phyloP scores from a whole-genome alignment of 2,113 vertebrate genomes.

The Azemiops feae region DNA sequence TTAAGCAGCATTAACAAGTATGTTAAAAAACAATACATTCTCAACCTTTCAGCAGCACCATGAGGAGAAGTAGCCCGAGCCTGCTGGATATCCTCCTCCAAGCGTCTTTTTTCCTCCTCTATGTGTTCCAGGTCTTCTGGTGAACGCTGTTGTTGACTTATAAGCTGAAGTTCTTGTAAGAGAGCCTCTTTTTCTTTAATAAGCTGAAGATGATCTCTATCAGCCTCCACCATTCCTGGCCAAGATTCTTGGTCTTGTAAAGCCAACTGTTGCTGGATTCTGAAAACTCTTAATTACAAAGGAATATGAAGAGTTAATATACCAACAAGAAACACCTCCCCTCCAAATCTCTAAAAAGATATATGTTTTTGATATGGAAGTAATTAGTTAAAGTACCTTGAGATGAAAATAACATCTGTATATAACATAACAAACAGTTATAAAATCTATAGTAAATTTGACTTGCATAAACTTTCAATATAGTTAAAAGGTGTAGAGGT shows the following conservation, averaged over 20 bases:
- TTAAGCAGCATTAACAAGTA: neutral
- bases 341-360: neutral
- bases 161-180: slow-evolving; percentile 89
- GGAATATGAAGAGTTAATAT: slow-evolving; percentile 19
- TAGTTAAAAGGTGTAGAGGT: neutral
- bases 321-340: neutral
- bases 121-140: slow-evolving; percentile 80
- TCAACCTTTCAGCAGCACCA: slow-evolving; percentile 91
- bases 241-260: slow-evolving; percentile 90
- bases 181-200: slow-evolving; percentile 95
- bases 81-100: slow-evolving; percentile 91
- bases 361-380: neutral
- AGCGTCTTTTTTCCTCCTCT: slow-evolving; percentile 82
- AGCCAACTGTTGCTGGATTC: slow-evolving; percentile 92
- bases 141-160: slow-evolving; percentile 83
- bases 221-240: slow-evolving; percentile 91
- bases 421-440: neutral
- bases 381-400: neutral
- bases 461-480: neutral
- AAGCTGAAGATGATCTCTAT: slow-evolving; percentile 92
- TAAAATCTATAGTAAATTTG: neutral
- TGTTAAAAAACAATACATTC: neutral
- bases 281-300: slow-evolving; percentile 79
- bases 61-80: slow-evolving; percentile 83
- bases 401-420: neutral